A percentile compares a stretch with the other conserved stretches of the same genome.
Evolutionary conservation across 2,888 invertebrate genomes (phyloP).

Genomic region (Plebejus melissa): DNA sequence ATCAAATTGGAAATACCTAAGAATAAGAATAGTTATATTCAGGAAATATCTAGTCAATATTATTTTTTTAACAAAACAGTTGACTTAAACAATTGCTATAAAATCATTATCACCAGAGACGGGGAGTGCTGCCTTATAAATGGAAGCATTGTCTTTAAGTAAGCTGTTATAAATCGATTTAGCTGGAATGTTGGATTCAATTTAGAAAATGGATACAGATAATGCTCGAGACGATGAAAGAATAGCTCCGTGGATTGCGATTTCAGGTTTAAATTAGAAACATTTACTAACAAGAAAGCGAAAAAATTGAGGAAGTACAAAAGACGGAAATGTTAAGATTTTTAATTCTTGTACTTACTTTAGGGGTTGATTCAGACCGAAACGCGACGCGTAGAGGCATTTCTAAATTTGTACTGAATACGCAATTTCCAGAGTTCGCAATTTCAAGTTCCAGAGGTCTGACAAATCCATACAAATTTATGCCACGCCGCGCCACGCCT

Average conservation of each 20-base stretch:
- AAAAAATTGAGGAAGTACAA: background rate
- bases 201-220: slow-evolving; percentile 27
- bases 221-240: slow-evolving; percentile 22
- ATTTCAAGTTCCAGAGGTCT: too few relatives aligned
- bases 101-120: background rate
- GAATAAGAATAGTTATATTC: too few relatives aligned
- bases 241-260: slow-evolving; percentile 27
- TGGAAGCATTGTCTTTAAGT: slow-evolving; percentile 9
- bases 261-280: slow-evolving; percentile 8
- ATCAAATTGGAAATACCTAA: background rate
- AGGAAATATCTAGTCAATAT: too few relatives aligned
- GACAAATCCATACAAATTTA: too few relatives aligned
- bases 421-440: too few relatives aligned
- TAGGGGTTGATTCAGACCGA: too few relatives aligned
- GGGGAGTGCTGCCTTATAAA: background rate
- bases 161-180: slow-evolving; percentile 18
- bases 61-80: background rate
- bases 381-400: too few relatives aligned
- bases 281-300: background rate
- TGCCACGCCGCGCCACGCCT: too few relatives aligned
- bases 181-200: slow-evolving; percentile 21
- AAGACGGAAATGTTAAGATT: background rate
- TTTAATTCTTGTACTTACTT: background rate
- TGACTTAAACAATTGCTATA: background rate
- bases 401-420: too few relatives aligned